A percentile compares a stretch with the other conserved stretches of the same genome.
Evolutionary conservation across 2,888 invertebrate species (phyloP).

Genomic region (Actias luna): DNA sequence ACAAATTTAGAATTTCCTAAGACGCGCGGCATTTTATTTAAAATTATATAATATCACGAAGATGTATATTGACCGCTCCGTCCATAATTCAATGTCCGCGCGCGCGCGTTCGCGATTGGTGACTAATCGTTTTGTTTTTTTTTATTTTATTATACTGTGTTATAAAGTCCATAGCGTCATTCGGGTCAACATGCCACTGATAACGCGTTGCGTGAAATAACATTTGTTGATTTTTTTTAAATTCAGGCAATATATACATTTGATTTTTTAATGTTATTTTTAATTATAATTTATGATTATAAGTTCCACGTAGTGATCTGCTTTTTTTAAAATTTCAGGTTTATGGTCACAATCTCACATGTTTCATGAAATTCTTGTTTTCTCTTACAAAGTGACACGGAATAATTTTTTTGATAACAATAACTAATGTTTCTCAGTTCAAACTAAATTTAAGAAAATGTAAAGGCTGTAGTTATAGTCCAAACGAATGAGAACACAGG

Average conservation of each 20-base stretch:
- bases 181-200: slow-evolving; percentile 23
- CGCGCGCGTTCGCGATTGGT: slow-evolving; percentile 24
- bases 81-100: slow-evolving; percentile 31
- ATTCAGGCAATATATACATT: background rate
- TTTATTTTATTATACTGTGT: background rate
- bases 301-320: too few species aligned
- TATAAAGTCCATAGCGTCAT: slow-evolving; percentile 24
- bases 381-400: too few species aligned
- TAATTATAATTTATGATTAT: too few species aligned
- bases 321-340: too few species aligned
- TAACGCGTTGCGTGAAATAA: slow-evolving; percentile 6
- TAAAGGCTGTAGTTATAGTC: too few species aligned
- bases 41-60: background rate
- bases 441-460: too few species aligned
- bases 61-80: slow-evolving; percentile 20
- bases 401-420: too few species aligned
- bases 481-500: too few species aligned
- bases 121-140: slow-evolving; percentile 34
- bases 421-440: too few species aligned
- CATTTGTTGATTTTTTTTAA: background rate
- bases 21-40: background rate
- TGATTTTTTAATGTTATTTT: too few species aligned
- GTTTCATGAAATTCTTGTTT: too few species aligned
- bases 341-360: too few species aligned
- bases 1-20: slow-evolving; percentile 14